phyloP scores from a whole-genome alignment of 1,140 invertebrate species.

The Caenorhabditis briggsae region DNA sequence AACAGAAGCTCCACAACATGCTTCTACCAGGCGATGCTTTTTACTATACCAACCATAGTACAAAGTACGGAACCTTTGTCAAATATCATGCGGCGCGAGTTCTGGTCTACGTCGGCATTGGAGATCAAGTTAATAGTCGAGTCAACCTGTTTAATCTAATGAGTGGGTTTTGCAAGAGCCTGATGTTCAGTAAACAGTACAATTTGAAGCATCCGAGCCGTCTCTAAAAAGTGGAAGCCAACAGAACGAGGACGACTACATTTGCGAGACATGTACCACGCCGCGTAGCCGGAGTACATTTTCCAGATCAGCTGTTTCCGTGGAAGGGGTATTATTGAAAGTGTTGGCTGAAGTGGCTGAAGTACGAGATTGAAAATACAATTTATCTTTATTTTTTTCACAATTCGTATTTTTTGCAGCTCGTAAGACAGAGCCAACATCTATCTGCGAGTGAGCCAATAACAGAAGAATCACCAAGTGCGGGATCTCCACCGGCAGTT shows the following conservation, averaged over 20 bases:
- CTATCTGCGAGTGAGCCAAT: conserved; percentile 70
- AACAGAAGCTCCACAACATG: conserved; percentile 83
- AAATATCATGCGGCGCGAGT: conserved; percentile 84
- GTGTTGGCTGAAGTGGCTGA: conserved; percentile 71
- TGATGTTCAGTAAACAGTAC: too few relatives aligned
- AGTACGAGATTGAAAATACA: conserved; percentile 9
- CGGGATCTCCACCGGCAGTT: conserved; percentile 68
- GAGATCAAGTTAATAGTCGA: conserved; percentile 80
- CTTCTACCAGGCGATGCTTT: conserved; percentile 84
- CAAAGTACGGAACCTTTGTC: conserved; percentile 83
- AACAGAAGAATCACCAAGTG: conserved; percentile 72
- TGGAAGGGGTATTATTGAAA: conserved; percentile 76
- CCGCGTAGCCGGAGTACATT: conserved; percentile 70
- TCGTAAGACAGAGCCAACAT: conserved; percentile 67
- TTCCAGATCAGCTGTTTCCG: conserved; percentile 73
- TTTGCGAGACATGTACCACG: conserved; percentile 73
- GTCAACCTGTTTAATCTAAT: conserved; percentile 81
- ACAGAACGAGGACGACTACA: conserved; percentile 78
- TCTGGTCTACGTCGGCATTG: conserved; percentile 82
- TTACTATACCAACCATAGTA: conserved; percentile 85
- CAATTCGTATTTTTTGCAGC: conserved; percentile 37
- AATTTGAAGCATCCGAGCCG: conserved; percentile 43
- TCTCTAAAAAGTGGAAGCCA: conserved; percentile 63
- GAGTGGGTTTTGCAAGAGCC: too few relatives aligned
- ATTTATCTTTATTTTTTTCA: not conserved